Conservation (phyloP, 2,113 vertebrate genomes). For the Caretta caretta region DNA sequence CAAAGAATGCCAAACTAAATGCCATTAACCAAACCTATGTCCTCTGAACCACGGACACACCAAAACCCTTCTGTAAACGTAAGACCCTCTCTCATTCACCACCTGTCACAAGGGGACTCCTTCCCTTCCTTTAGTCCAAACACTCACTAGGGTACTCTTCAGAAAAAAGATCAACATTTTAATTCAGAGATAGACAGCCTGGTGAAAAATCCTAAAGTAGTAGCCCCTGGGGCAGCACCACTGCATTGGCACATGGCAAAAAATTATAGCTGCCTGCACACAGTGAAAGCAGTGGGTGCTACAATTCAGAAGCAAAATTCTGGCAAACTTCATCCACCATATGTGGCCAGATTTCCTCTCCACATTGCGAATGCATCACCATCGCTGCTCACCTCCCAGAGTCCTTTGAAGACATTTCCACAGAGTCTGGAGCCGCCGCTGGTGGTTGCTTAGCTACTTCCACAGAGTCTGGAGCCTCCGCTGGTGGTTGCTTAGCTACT, state of each 20-base stretch:
- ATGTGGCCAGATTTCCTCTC: background rate
- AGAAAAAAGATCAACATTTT: background rate
- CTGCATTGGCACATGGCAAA: background rate
- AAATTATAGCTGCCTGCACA: background rate
- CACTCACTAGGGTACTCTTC: background rate
- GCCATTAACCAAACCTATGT: background rate
- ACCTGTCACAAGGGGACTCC: background rate
- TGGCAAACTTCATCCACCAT: background rate
- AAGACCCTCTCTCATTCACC: background rate
- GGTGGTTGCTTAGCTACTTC: background rate
- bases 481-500: background rate
- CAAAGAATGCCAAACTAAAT: background rate
- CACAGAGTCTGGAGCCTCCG: background rate
- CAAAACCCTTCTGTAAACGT: background rate
- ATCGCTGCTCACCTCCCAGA: constrained; percentile 12
- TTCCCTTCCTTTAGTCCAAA: background rate
- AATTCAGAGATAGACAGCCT: background rate
- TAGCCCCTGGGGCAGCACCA: background rate
- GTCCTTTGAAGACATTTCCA: background rate
- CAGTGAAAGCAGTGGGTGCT: background rate
- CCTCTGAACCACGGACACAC: accelerated
- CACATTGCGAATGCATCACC: background rate
- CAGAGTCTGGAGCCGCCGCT: background rate
- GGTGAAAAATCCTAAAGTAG: background rate
- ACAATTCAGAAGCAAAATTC: background rate